phyloP scores from a whole-genome alignment of 2,888 invertebrate genomes.

The Watsonalla cultraria region DNA sequence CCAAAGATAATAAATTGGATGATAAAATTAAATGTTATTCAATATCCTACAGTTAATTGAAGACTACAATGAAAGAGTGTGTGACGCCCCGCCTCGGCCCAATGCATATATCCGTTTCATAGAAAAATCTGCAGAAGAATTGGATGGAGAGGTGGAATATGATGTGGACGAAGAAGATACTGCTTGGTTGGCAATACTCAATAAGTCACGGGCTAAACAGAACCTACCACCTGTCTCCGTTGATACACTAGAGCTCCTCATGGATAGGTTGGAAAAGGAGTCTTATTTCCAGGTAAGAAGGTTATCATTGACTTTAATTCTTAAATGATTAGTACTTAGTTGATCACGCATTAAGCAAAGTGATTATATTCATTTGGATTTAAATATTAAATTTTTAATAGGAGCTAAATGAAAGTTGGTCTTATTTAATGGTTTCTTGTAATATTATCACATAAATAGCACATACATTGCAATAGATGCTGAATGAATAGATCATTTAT shows the following conservation, averaged over 20 bases:
- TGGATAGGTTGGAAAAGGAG: slow-evolving; percentile 98
- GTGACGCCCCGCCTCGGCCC: slow-evolving; percentile 90
- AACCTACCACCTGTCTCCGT: slow-evolving; percentile 88
- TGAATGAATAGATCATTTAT: too few species aligned
- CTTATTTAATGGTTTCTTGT: too few species aligned
- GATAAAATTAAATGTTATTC: not conserved
- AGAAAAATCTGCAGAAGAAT: slow-evolving; percentile 95
- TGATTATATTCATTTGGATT: too few species aligned
- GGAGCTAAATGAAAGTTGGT: too few species aligned
- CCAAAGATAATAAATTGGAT: too few species aligned
- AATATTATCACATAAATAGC: too few species aligned
- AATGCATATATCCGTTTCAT: slow-evolving; percentile 96
- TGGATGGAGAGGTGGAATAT: slow-evolving; percentile 96
- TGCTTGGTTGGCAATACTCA: slow-evolving; percentile 94
- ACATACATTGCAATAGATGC: too few species aligned
- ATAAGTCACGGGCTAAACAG: slow-evolving; percentile 87
- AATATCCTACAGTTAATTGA: slow-evolving; percentile 76
- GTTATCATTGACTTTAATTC: slow-evolving; percentile 2
- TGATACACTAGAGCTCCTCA: slow-evolving; percentile 94
- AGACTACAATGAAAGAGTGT: slow-evolving; percentile 84
- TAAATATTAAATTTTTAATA: too few species aligned
- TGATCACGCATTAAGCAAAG: not conserved
- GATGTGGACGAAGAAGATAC: slow-evolving; percentile 99
- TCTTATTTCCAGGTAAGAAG: slow-evolving; percentile 90
- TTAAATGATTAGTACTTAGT: not conserved